These are phyloP conservation scores for Mungos mungo DNA, from an alignment of 2,113 vertebrate species.

Conservation along the genomic window DNA sequence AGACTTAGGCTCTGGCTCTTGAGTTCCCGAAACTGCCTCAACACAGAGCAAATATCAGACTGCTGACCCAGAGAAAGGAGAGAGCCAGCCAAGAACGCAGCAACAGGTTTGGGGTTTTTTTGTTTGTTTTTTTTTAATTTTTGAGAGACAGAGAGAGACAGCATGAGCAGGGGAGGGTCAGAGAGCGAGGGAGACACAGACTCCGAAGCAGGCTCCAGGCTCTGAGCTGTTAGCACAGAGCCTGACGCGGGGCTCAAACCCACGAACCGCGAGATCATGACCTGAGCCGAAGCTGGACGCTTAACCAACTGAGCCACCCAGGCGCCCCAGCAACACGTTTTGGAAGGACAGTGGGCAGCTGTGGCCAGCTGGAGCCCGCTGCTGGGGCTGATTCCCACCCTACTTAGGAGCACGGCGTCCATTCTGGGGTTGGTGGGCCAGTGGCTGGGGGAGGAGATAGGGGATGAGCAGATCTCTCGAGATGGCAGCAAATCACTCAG, in stretches of 20 bases:
- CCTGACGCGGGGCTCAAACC: no score
- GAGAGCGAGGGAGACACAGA: no score
- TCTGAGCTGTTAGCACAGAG: no score
- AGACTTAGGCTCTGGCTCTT: background rate
- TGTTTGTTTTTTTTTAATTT: no score
- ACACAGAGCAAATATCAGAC: background rate
- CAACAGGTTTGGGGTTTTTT: background rate
- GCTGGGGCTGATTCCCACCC: background rate
- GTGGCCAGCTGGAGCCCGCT: background rate
- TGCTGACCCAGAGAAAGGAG: background rate
- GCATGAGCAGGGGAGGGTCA: no score
- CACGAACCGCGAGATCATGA: no score
- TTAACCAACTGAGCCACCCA: no score
- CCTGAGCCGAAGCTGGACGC: no score
- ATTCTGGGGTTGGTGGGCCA: background rate
- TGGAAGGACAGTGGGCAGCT: background rate
- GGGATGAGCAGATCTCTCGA: background rate
- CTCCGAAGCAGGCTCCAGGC: no score
- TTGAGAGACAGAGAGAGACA: no score
- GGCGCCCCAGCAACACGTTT: background rate
- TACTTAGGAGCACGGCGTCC: background rate
- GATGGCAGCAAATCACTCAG: background rate
- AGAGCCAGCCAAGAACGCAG: background rate
- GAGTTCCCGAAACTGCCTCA: background rate
- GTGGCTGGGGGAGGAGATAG: rapidly evolving